Evolutionary conservation across 1,140 invertebrate genomes (phyloP).

Genomic region (Zaprionus gabonicus): DNA sequence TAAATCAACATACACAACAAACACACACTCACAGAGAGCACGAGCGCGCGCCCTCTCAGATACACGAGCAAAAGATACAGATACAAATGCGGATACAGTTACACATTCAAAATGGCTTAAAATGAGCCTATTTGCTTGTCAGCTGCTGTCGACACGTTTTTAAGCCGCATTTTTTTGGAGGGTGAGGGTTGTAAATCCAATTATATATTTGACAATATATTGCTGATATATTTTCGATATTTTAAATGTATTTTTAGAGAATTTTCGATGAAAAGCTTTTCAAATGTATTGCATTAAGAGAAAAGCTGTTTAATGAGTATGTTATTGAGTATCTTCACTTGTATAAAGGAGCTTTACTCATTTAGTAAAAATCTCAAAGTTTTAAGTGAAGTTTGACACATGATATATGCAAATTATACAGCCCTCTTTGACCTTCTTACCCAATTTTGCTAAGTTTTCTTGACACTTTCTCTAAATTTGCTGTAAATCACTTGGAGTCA

Average conservation of each 20-base stretch:
- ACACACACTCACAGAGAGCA: neutral
- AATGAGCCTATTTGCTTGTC: slow-evolving; percentile 2
- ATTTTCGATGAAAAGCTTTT: too few relatives aligned
- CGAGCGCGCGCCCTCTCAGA: slow-evolving; percentile 4
- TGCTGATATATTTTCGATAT: neutral
- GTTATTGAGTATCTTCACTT: too few relatives aligned
- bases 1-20: slow-evolving; percentile 17
- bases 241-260: neutral
- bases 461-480: neutral
- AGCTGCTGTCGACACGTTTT: slow-evolving; percentile 15
- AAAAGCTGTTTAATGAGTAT: too few relatives aligned
- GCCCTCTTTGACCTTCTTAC: too few relatives aligned
- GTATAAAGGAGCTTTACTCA: too few relatives aligned
- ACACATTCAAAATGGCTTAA: slow-evolving; percentile 6
- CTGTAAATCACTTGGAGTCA: neutral
- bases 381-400: too few relatives aligned
- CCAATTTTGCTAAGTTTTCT: neutral
- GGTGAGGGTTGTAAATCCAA: neutral
- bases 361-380: too few relatives aligned
- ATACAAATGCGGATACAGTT: slow-evolving; percentile 21
- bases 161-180: slow-evolving; percentile 1
- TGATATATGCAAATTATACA: too few relatives aligned
- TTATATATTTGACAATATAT: neutral
- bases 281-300: too few relatives aligned
- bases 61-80: slow-evolving; percentile 18